Percentiles rank a stretch among this genome's conserved stretches.
Evolutionary conservation across 2,888 invertebrate species (phyloP).

Genomic region (Chrysotoxum bicinctum): DNA sequence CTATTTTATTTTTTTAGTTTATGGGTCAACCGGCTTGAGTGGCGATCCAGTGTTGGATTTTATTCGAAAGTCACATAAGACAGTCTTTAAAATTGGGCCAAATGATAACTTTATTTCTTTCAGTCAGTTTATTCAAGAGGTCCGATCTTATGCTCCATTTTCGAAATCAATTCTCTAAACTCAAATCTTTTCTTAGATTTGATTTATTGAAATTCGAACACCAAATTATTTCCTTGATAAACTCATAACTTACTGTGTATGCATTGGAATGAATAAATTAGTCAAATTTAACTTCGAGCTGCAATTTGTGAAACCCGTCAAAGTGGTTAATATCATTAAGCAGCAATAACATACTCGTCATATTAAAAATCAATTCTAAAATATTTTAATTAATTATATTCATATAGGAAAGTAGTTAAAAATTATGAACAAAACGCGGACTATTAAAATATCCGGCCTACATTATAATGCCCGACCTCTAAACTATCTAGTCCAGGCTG

Average conservation of each 20-base stretch:
- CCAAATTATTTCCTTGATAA: not conserved
- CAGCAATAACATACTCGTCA: not conserved
- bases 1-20: no score
- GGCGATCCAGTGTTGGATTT: no score
- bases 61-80: no score
- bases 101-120: no score
- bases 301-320: not conserved
- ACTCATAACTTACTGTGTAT: not conserved
- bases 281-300: not conserved
- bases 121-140: no score
- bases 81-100: no score
- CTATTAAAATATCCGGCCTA: slow-evolving; percentile 47
- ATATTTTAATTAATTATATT: not conserved
- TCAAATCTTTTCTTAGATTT: not conserved
- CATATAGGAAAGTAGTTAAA: not conserved
- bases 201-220: not conserved
- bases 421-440: slow-evolving; percentile 16
- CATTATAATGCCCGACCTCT: slow-evolving; percentile 16
- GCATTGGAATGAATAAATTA: not conserved
- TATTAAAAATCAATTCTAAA: slow-evolving; percentile 22
- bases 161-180: not conserved
- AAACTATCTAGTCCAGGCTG: not conserved
- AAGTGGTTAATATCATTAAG: not conserved
- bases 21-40: no score
- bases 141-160: no score